phyloP scores from a whole-genome alignment of 2,888 invertebrate genomes.

The Melieria crassipennis region DNA sequence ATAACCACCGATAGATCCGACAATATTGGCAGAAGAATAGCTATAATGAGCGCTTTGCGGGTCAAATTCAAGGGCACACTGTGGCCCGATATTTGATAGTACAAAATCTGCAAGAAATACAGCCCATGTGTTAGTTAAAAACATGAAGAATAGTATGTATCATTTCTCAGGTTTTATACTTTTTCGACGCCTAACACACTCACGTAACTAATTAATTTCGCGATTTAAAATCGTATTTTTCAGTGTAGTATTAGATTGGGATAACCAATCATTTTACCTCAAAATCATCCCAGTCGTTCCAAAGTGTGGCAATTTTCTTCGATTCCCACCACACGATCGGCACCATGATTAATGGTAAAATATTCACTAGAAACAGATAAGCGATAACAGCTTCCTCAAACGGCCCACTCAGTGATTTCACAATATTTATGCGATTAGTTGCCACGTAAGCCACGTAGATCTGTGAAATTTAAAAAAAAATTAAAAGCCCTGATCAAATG shows the following conservation, averaged over 20 bases:
- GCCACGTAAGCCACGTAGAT: conserved; percentile 72
- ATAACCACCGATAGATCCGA: conserved; percentile 74
- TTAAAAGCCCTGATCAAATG: no score
- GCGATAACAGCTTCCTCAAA: conserved; percentile 82
- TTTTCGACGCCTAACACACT: no score
- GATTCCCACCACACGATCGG: conserved; percentile 77
- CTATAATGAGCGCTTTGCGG: conserved; percentile 70
- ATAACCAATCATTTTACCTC: conserved; percentile 66
- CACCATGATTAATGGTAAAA: conserved; percentile 73
- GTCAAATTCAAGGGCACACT: conserved; percentile 70
- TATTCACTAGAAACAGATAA: conserved; percentile 78
- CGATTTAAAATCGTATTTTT: no score
- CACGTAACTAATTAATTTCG: no score
- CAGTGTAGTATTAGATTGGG: no score
- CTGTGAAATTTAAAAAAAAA: conserved; percentile 46
- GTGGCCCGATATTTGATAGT: conserved; percentile 71
- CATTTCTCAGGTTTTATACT: no score
- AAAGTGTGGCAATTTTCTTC: conserved; percentile 68
- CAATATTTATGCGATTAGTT: conserved; percentile 71
- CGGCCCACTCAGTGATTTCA: conserved; percentile 72
- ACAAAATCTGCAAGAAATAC: conserved; percentile 67
- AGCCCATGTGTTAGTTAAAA: not conserved
- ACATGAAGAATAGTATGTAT: no score
- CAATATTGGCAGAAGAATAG: conserved; percentile 71
- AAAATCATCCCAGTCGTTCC: conserved; percentile 75